Percentiles rank a stretch among this genome's conserved stretches.
phyloP scores from a whole-genome alignment of 1,140 invertebrate species.

The Caenorhabditis briggsae region DNA sequence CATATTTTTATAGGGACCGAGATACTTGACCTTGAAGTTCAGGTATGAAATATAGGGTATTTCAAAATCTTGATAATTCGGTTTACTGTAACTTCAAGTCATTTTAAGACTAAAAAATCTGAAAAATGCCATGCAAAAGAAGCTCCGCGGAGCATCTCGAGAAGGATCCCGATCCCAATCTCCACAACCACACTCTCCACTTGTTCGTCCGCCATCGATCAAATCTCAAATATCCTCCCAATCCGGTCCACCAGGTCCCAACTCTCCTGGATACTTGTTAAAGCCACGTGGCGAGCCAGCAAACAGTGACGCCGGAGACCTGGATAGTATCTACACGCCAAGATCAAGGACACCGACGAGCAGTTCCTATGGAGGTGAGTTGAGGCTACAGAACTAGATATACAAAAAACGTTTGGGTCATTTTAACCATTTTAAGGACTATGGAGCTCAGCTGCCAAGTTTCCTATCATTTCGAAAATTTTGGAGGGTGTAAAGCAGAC shows the following conservation, averaged over 20 bases:
- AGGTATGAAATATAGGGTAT: too few relatives aligned
- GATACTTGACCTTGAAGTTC: too few relatives aligned
- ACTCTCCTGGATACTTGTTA: conserved; percentile 75
- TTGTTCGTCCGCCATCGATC: conserved; percentile 76
- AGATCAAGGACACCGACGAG: conserved; percentile 75
- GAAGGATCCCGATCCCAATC: conserved; percentile 73
- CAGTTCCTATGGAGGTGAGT: conserved; percentile 70
- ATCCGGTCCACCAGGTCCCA: conserved; percentile 75
- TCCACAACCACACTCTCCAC: conserved; percentile 77
- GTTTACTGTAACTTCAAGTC: too few relatives aligned
- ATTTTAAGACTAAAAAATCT: conserved; percentile 61
- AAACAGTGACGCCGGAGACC: conserved; percentile 76
- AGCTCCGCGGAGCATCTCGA: conserved; percentile 68
- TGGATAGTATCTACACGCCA: conserved; percentile 77
- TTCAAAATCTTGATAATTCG: too few relatives aligned
- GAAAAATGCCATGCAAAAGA: conserved; percentile 67
- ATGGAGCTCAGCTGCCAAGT: too few relatives aligned
- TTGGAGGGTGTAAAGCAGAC: too few relatives aligned
- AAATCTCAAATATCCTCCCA: conserved; percentile 75
- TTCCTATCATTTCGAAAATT: too few relatives aligned
- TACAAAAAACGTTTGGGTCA: too few relatives aligned
- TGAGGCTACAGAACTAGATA: too few relatives aligned
- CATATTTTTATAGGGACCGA: too few relatives aligned
- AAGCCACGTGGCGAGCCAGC: conserved; percentile 76
- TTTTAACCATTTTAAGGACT: too few relatives aligned